phyloP scores from a whole-genome alignment of 35 echinoderm and acorn worm species.

The Stichopus chloronotus region DNA sequence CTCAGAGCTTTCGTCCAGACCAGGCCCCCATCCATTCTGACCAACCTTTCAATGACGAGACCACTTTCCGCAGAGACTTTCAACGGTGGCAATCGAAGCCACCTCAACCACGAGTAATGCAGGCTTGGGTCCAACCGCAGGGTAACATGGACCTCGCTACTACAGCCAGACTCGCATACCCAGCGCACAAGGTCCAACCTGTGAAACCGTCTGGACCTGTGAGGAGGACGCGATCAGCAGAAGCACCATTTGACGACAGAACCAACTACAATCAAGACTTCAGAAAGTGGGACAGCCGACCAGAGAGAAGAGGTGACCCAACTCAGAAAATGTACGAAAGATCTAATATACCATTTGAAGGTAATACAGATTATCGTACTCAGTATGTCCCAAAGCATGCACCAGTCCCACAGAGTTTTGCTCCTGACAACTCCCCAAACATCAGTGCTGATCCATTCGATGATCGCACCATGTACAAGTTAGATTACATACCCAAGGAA shows the following conservation, averaged over 20 bases:
- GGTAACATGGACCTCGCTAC: constrained; percentile 90
- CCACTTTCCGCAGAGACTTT: constrained; percentile 82
- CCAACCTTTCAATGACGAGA: constrained; percentile 93
- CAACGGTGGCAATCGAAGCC: constrained; percentile 74
- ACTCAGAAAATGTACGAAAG: constrained; percentile 81
- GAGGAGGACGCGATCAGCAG: constrained; percentile 31
- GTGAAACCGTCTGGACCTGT: constrained; percentile 67
- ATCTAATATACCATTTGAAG: constrained; percentile 88
- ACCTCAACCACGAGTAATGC: constrained; percentile 65
- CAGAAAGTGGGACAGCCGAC: constrained; percentile 77
- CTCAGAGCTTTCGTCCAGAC: constrained; percentile 82
- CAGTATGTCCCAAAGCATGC: constrained; percentile 89
- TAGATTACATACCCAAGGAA: constrained; percentile 88
- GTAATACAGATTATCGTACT: constrained; percentile 76
- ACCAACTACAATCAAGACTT: constrained; percentile 96
- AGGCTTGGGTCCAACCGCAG: constrained; percentile 73
- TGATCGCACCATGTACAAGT: constrained; percentile 97
- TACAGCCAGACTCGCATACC: constrained; percentile 77
- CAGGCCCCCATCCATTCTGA: constrained; percentile 74
- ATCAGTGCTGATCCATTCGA: constrained; percentile 89
- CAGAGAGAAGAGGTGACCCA: constrained; percentile 83
- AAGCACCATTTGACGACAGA: constrained; percentile 90
- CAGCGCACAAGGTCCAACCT: constrained; percentile 79
- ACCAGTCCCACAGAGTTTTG: constrained; percentile 73
- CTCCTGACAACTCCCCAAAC: constrained; percentile 77